Evolutionary conservation across 2,797 vertebrate species (phyloP), one percentile per base, ranked within the genome.

Genomic region (Clarias pachynema): DNA sequence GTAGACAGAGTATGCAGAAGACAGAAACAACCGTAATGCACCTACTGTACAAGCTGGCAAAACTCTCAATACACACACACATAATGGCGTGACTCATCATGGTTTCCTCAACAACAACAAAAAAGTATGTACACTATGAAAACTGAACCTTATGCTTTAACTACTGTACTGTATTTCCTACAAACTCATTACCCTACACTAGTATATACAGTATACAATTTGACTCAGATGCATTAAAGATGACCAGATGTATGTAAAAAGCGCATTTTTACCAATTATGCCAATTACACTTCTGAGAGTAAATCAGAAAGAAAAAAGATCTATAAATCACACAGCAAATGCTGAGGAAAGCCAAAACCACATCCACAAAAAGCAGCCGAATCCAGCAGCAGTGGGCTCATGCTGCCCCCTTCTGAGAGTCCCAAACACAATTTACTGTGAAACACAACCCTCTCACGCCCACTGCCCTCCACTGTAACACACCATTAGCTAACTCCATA

Each of bases 391-490:
- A 29, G 56, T 79, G 37, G 68, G 66, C 80, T 79, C 86, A 89
- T 65, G 87, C 88, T 87, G 87, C 84, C 88, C 88, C 84, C 85
- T 90, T 86, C 84, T 89, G 87, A 89, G 86, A 85, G 56, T 78
- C 85, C 66, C 65, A 74, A 81, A 29, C 78, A 31, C 57, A 80
- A 72, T 77, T 72, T 53, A 78, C 53, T 63, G 77, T 81, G 77
- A 63, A 75, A 81, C 77, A 34, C 74, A 56, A 80, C 31, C 82
- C 79, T 29, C 63, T 31, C 56, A 49, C 63, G 22, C 79, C 82
- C 68, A 68, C 81, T 72, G 60, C 44, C 74, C 75, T 82, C 18
- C 68, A 44, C 85, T 44, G 77, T 85, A 83, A 66, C 53, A 81
- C 44, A 63, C 84, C 85, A 81, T 87, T 84, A 84, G 68, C 68